phyloP scores from a whole-genome alignment of 2,797 vertebrate genomes.

The Coranthus polyacanthus region DNA sequence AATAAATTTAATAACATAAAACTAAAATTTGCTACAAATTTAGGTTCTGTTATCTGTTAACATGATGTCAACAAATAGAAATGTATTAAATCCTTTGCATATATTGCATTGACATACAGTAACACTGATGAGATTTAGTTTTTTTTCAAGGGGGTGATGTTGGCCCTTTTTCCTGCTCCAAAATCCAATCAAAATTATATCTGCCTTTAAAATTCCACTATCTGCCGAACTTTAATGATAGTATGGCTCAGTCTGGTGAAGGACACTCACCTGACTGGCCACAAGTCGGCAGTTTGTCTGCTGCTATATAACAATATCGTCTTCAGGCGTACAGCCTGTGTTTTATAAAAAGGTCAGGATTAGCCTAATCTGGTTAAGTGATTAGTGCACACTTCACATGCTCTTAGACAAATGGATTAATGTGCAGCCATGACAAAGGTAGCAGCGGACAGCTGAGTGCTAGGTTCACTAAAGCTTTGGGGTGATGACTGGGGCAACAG shows the following conservation, averaged over 20 bases:
- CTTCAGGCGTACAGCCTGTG: conserved; percentile 37
- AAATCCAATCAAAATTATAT: too few species aligned
- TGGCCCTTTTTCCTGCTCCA: too few species aligned
- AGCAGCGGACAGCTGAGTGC: conserved; percentile 28
- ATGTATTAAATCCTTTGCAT: too few species aligned
- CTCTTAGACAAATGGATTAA: conserved; percentile 73
- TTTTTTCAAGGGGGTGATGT: too few species aligned
- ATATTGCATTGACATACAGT: too few species aligned
- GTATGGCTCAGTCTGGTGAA: neutral
- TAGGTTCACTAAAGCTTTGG: conserved; percentile 1
- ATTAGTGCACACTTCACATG: conserved; percentile 80
- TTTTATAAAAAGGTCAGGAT: conserved; percentile 86
- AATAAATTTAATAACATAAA: too few species aligned
- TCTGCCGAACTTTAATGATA: neutral
- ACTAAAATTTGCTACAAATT: too few species aligned
- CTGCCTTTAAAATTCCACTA: neutral
- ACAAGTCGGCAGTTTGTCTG: conserved; percentile 21
- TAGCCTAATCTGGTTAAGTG: conserved; percentile 86
- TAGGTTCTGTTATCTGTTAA: too few species aligned
- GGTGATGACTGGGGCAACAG: conserved; percentile 9
- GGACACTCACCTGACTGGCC: conserved; percentile 20
- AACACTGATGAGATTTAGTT: too few species aligned
- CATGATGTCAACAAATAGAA: too few species aligned
- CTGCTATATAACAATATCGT: conserved; percentile 35
- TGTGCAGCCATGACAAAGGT: conserved; percentile 54